Evolutionary conservation across 1,140 invertebrate species (phyloP), one percentile per base, ranked within the genome.

Genomic region (Druon quercuslanigerum): DNA sequence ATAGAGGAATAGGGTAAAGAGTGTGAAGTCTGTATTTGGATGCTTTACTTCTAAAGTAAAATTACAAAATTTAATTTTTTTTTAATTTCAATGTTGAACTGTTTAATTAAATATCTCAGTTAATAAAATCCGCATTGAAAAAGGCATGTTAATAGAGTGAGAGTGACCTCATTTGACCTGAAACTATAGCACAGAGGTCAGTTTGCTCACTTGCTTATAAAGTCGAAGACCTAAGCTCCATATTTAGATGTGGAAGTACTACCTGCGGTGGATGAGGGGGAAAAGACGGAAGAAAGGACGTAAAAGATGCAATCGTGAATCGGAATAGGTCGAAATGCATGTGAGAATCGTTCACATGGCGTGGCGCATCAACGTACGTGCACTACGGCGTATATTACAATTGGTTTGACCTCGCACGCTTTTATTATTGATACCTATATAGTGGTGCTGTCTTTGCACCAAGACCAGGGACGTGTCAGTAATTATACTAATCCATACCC

Each of bases 371-470:
- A 73, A 72, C 71, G 20, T 71, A n/a, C 17, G 52, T 54, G 52
- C 17, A n/a, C 14, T 19, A 54, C n/a, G 51, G 51, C 79, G 78
- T 50, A 79, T 83, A 81, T 85, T 85, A 84, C 82, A 86, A 88
- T 88, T 87, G 84, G 76, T 87, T 86, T 81, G 87, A 87, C 87
- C 85, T 88, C 87, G 86, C 76, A 78, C 74, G 75, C 79, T 83
- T 87, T 86, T 84, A 85, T 87, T 86, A 85, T 87, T 87, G 83
- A 85, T 87, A 79, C 73, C 57, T 46, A 76, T 73, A 46, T 33
- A 77, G 46, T 54, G 74, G 8, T 16, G 33, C 20, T 13, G 20
- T 14, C 20, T 14, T 33, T 51, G 57, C 33, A 51, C 17, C n/a
- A 52, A 20, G 71, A 51, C 46, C 19, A 75, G 51, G 40, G 60